These are phyloP conservation scores for Larimichthys crocea DNA, from an alignment of 2,113 vertebrate genomes.

Conservation along the genomic window DNA sequence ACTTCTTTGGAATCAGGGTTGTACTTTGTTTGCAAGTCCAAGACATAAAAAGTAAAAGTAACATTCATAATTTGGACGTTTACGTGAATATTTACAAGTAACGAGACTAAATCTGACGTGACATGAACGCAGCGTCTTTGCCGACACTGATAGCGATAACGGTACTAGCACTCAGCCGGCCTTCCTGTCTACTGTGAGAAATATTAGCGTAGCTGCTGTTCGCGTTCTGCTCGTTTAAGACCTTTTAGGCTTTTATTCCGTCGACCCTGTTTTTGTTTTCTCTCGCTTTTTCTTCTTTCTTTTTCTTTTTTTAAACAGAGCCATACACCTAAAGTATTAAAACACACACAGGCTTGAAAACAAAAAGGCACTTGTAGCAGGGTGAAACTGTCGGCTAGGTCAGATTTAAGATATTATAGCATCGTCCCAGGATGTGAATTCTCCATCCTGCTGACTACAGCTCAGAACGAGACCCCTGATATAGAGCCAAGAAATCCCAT, in stretches of 20 bases:
- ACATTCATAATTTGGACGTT: neutral
- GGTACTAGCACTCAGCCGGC: conserved; percentile 63
- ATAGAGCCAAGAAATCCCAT: conserved; percentile 72
- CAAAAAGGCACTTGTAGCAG: conserved; percentile 33
- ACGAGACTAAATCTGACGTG: conserved; percentile 6
- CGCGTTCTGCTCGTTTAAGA: conserved; percentile 30
- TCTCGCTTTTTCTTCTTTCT: neutral
- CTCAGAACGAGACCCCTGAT: conserved; percentile 64
- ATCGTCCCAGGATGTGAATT: conserved; percentile 46
- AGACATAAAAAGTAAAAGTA: neutral
- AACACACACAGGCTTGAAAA: conserved; percentile 42
- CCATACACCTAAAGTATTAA: conserved; percentile 65
- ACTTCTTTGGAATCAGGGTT: too few relatives aligned
- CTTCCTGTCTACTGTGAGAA: conserved; percentile 73
- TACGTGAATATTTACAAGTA: neutral
- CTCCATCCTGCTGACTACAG: conserved; percentile 64
- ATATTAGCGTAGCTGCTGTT: conserved; percentile 63
- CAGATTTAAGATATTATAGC: conserved; percentile 67
- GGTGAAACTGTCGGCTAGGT: conserved; percentile 20
- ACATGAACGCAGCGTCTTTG: conserved; percentile 46
- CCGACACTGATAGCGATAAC: conserved; percentile 24
- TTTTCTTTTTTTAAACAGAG: conserved; percentile 28
- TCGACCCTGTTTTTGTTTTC: neutral
- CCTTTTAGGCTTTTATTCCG: conserved; percentile 6
- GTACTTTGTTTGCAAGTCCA: neutral